phyloP scores from a whole-genome alignment of 2,797 vertebrate genomes.

The Brachyalestes nurse region DNA sequence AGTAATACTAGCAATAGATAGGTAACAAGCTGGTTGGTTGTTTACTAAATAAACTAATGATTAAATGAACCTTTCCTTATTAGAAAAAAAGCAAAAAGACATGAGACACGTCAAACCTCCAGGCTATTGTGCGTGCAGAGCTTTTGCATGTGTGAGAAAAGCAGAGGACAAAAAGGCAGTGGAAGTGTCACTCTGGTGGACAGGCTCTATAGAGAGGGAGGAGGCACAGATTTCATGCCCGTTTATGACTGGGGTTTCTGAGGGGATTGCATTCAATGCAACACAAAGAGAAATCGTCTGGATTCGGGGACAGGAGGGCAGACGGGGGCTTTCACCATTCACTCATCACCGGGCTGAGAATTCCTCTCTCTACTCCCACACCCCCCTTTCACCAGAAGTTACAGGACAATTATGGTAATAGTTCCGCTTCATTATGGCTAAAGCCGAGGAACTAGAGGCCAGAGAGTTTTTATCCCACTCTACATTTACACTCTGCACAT shows the following conservation, averaged over 20 bases:
- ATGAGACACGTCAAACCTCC: conserved; percentile 29
- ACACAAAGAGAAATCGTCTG: conserved; percentile 78
- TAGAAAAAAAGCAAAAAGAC: conserved; percentile 32
- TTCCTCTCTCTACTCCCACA: conserved; percentile 78
- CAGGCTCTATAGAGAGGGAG: conserved; percentile 56
- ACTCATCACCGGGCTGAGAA: conserved; percentile 76
- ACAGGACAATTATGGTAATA: conserved; percentile 87
- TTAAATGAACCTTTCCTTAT: conserved; percentile 12
- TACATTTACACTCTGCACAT: conserved; percentile 12
- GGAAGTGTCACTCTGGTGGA: conserved; percentile 68
- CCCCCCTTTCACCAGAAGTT: conserved; percentile 81
- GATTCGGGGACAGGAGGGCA: conserved; percentile 63
- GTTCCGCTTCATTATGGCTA: conserved; percentile 47
- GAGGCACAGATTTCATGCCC: conserved; percentile 73
- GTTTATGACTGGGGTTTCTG: conserved; percentile 68
- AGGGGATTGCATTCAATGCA: conserved; percentile 71
- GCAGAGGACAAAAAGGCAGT: conserved; percentile 67
- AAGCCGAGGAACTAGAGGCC: conserved; percentile 37
- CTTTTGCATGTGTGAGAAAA: conserved; percentile 46
- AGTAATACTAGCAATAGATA: not conserved
- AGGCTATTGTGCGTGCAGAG: conserved; percentile 35
- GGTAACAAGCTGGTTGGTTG: not conserved
- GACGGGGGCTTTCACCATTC: conserved; percentile 77
- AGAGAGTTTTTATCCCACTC: conserved; percentile 31
- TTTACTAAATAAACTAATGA: conserved; percentile 14